phyloP scores from a whole-genome alignment of 2,888 invertebrate genomes.

The Rhagophthalmus giganteus region DNA sequence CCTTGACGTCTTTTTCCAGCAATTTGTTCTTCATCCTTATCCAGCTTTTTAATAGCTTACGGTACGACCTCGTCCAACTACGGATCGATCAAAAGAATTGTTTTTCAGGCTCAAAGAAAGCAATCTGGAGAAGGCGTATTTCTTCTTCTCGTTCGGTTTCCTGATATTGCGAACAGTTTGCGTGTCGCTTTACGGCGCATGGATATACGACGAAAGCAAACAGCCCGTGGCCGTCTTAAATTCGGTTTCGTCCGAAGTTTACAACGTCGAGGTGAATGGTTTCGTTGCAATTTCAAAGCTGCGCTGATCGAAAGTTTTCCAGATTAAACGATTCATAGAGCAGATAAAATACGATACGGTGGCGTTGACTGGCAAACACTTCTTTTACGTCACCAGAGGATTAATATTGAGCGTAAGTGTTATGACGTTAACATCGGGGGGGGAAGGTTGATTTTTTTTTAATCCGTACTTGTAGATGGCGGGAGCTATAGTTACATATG shows the following conservation, averaged over 20 bases:
- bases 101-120: constrained; percentile 7
- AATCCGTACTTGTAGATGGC: constrained; percentile 44
- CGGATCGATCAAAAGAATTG: neutral
- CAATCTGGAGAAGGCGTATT: constrained; percentile 41
- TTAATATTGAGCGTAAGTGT: constrained; percentile 48
- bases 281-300: too few species aligned
- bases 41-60: constrained; percentile 68
- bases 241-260: constrained; percentile 65
- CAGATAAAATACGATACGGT: constrained; percentile 49
- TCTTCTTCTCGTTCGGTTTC: constrained; percentile 49
- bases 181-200: constrained; percentile 47
- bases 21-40: constrained; percentile 75
- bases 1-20: constrained; percentile 68
- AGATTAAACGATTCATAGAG: constrained; percentile 47
- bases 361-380: constrained; percentile 49
- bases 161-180: constrained; percentile 42
- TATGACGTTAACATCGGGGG: too few species aligned
- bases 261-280: constrained; percentile 53
- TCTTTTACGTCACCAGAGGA: constrained; percentile 49
- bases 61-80: constrained; percentile 34
- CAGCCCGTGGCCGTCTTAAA: constrained; percentile 57
- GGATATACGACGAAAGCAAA: constrained; percentile 48
- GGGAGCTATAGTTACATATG: constrained; percentile 67
- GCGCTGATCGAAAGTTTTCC: too few species aligned
- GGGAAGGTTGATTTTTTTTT: constrained; percentile 6